Evolutionary conservation across 2,113 vertebrate species (phyloP).

Genomic region (Edolisoma coerulescens): DNA sequence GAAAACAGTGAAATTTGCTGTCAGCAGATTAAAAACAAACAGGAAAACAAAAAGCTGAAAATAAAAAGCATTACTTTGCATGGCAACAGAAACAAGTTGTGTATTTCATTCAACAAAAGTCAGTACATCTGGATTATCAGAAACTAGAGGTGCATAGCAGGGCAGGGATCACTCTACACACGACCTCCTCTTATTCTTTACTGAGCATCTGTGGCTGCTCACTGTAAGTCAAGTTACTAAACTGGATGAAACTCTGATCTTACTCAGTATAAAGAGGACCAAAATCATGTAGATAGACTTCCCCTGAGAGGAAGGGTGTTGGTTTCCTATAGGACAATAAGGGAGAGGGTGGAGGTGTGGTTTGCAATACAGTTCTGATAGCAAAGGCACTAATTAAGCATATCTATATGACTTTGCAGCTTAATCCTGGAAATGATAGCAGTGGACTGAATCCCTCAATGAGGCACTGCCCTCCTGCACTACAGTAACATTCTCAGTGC

Average conservation of each 20-base stretch:
- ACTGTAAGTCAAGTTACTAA: neutral
- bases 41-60: neutral
- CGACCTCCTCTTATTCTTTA: neutral
- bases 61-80: neutral
- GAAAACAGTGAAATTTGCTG: neutral
- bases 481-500: neutral
- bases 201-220: neutral
- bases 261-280: neutral
- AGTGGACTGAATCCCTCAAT: neutral
- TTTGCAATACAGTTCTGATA: neutral
- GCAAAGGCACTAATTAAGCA: neutral
- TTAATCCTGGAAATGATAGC: neutral
- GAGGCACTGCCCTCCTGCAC: neutral
- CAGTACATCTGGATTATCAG: neutral
- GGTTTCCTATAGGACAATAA: constrained; percentile 26
- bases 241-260: neutral
- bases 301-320: constrained; percentile 25
- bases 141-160: neutral
- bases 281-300: neutral
- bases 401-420: neutral
- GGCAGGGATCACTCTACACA: neutral
- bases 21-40: neutral
- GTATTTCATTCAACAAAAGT: neutral
- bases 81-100: neutral
- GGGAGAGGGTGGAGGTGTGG: neutral